Evolutionary conservation across 2,113 vertebrate species (phyloP), one percentile per base, ranked within the genome.

Genomic region (Chionomys nivalis): DNA sequence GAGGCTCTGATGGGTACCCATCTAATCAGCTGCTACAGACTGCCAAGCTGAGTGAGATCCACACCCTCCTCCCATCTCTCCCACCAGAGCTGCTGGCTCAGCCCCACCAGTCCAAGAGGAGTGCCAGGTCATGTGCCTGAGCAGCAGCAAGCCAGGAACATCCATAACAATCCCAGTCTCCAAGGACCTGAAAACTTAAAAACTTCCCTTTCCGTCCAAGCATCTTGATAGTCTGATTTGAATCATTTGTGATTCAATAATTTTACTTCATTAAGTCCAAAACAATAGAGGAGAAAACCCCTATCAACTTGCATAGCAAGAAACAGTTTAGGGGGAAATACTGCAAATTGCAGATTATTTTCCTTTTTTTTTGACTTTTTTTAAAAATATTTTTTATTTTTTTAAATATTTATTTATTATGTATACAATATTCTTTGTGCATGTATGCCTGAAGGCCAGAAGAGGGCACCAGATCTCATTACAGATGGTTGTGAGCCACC

Each of bases 261-360:
- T 76, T 96, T 95, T 52, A 93, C 76, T 58, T 96, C 72, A 36
- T 28, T 49, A 93, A 93, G 31, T 94, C 85, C 73, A 89, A 94
- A 89, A 76, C 68, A 93, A 87, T 52, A 89, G 58, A 90, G 55
- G 26, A 93, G 36, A 89, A 82, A 87, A 83, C 23, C n/a, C 65
- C 26, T 49, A 55, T 72, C 13, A 65, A 89, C 23, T 82, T 89
- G 39, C 63, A 88, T 5, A 93, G 39, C 13, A 66, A 72, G n/a
- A 82, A 42, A 65, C 77, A 68, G 58, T 17, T 89, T 82, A 44
- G 47, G 70, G 72, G 3, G 17, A 81, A 82, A 75, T 31, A 24
- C 14, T 26, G 31, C 55, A 94, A 83, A 90, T 47, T 78, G 44
- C 5, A 58, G 87, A 61, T 66, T 76, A 66, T 81, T 49, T 94